Base-by-base conservation (phyloP, 2,113 vertebrate genomes). In the Ovibos moschatus region DNA sequence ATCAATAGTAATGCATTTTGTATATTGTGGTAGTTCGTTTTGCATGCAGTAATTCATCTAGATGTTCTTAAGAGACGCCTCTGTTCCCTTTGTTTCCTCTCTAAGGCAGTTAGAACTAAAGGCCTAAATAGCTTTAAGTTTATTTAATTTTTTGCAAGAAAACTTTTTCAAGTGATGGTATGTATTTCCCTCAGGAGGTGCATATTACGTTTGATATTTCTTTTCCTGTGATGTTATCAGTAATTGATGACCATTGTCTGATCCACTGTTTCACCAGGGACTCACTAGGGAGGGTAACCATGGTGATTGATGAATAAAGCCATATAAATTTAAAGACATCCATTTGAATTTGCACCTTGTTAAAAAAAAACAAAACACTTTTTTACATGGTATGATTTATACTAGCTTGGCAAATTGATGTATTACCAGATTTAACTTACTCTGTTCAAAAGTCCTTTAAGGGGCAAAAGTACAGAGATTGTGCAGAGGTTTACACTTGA, bases 81-180 rank as follows among this genome's bases (percentile, higher is more conserved):
- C 57, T 84, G 6, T 88, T 21, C 50, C 14, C 4, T 27, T 82
- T 86, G 74, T 89, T 92, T 95, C 40, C 33, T 86, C 25, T 93
- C 17, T 87, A 81, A 82, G 25, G 50, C 15, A 82, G 6, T 85
- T 91, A 60, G 43, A 47, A 27, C 5, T 83, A 89, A 62, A 96
- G 25, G 15, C 16, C 76, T 90, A 58, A 51, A n/a, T 94, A 91
- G 27, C 15, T 55, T 94, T 33, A 57, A 43, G 19, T 95, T 67
- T 58, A 53, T 64, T 97, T 96, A 79, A 43, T 12, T 94, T 94
- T 96, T 89, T 83, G 55, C 50, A 51, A 88, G 89, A 85, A 89
- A 87, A 62, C 45, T 82, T 93, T 82, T 93, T 15, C 27, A 91
- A 64, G 13, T 60, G 43, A 50, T 9, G 9, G 15, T 27, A 0